Evolutionary conservation across 1,140 invertebrate genomes (phyloP), one percentile per base, ranked within the genome.

Genomic region (Drosophila obscura): DNA sequence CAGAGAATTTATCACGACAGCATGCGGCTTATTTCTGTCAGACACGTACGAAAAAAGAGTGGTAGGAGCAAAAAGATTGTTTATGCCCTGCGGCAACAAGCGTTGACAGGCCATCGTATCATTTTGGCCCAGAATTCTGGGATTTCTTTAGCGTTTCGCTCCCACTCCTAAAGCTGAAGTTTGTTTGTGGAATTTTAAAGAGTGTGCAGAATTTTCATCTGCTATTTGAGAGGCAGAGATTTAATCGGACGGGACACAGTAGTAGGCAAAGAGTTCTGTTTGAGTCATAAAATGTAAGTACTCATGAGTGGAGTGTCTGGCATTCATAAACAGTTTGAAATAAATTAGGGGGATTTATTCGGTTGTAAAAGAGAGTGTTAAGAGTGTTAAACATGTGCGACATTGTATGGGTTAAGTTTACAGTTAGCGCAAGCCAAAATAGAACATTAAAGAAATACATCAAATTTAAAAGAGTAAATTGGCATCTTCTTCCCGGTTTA

Each of bases 111-210:
- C 44, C 45, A 31, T 41, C 55, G 63, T 67, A 41, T 60, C 73
- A 41, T 64, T 60, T 71, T 59, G 77, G 61, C 60, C 78, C 51
- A 71, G 60, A 64, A 57, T 80, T 76, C 68, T 72, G 35, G 11
- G 35, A 39, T 73, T 46, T 49, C 43, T 58, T 65, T 66, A 65
- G 44, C 43, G 31, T 19, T 19, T 1, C 44, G n/a, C 48, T 39
- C 15, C 35, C 9, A n/a, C 50, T 9, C 4, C 16, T n/a, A 22
- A 41, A 41, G 22, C 16, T 11, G 16, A n/a, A 22, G 44, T 35
- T 44, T 52, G 62, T 31, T 52, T 76, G 44, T 81, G 68, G 81
- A 81, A 82, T 85, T 82, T 85, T 85, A 78, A 85, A 78, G 67
- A 78, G 82, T 52, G 24, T 24, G 24, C 51, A 50, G 48, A 50